Evolutionary conservation across 2,113 vertebrate species (phyloP), one percentile per base, ranked within the genome.

Genomic region (Merops nubicus): DNA sequence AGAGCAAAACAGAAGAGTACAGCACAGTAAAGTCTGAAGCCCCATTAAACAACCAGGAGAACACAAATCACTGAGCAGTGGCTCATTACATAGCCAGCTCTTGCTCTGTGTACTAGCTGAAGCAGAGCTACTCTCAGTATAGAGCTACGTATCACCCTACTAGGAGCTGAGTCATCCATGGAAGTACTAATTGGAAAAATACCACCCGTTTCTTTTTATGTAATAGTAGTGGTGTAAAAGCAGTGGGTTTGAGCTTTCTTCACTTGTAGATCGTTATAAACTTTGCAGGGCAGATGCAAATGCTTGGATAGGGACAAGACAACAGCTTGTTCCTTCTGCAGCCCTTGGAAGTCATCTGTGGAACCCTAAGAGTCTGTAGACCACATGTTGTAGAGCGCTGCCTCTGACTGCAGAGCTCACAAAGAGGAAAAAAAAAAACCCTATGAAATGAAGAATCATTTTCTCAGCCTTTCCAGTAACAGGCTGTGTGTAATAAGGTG

Each of bases 181-280:
- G 48, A 76, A 69, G 38, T n/a, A 45, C 42, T 54, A 77, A 80
- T 26, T 83, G 75, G 70, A 91, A 96, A 96, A 95, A 86, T n/a
- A 86, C 28, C 2, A 62, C 54, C 59, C 8, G 28, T 77, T 80
- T 80, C 34, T 89, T 91, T 67, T 86, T 22, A 77, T 54, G 31
- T 48, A 56, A 11, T 8, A 88, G 26, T 59, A 62, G 57, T 29
- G 76, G 75, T 15, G 11, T 76, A 88, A 75, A 67, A 76, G 19
- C 22, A 62, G 29, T 62, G 6, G n/a, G 12, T 80, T 88, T 57
- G 60, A 78, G 51, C n/a, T 91, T 85, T 73, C n/a, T 73, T 63
- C 34, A 38, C 17, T 80, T 64, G n/a, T 20, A 73, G 43, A 75
- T 36, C 12, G 9, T 67, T 43, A 19, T 28, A 53, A 83, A 76